Evolutionary conservation across 2,113 vertebrate species (phyloP), one percentile per base, ranked within the genome.

Genomic region (Todiramphus chloris): DNA sequence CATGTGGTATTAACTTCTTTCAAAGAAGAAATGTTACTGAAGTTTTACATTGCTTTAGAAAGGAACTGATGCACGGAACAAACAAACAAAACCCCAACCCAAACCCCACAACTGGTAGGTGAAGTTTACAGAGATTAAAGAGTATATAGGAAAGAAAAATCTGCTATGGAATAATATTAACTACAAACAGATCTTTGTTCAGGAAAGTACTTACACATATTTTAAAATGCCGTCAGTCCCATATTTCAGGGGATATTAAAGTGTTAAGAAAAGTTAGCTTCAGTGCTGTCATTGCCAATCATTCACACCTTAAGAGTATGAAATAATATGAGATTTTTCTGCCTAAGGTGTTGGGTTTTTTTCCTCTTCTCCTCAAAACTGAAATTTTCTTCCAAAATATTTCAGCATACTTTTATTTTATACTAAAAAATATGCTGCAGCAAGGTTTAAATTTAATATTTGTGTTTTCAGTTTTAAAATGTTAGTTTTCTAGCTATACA

Each of bases 11-110:
- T 85, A 50, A 53, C 2, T 77, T 64, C 11, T 89, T 91, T 64
- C 35, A 78, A 75, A 72, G 10, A 3, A 60, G 17, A 76, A 84
- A 28, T 19, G 6, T 16, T 64, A 63, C 8, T 25, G 10, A 80
- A 64, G 35, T 6, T 70, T 82, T 90, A 17, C 28, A 39, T 44
- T 58, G 16, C 14, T 76, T 83, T 31, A 73, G 48, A 73, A 89
- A 68, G 11, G 35, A 91, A 73, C 2, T 44, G 18, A n/a, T 77
- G 39, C 5, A 73, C 2, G 25, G 62, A 37, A 76, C 4, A 21
- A 10, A 3, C 4, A 10, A 58, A 48, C 7, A 12, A 41, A 16
- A 0, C 1, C 11, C 6, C 15, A 37, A 18, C 1, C 5, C 10
- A 80, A 66, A 75, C 0, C 1, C 5, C 43, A 39, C 9, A 63